Percentiles rank a stretch among this genome's conserved stretches.
Evolutionary conservation across 2,113 vertebrate genomes (phyloP).

Genomic region (Struthio camelus): DNA sequence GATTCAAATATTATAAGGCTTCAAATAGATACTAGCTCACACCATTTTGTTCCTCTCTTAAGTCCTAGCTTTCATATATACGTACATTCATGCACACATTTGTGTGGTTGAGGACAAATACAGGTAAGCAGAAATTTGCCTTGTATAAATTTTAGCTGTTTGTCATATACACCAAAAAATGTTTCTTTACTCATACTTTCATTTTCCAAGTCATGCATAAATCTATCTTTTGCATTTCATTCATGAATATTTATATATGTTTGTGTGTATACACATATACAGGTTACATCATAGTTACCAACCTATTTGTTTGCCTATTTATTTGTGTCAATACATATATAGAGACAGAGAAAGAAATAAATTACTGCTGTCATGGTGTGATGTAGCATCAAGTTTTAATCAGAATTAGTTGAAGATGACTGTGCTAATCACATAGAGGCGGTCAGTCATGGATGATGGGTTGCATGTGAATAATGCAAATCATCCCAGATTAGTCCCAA

Average conservation of each 20-base stretch:
- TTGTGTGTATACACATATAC: fast-evolving
- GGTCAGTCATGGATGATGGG: not conserved
- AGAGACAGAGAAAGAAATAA: not conserved
- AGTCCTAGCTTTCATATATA: not conserved
- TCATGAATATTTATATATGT: not conserved
- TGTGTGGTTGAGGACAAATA: not conserved
- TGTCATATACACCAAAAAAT: not conserved
- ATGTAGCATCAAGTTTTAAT: not conserved
- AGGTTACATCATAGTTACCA: not conserved
- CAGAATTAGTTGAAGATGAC: not conserved
- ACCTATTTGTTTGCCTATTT: not conserved
- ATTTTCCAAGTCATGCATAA: not conserved
- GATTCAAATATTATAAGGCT: slow-evolving; percentile 6
- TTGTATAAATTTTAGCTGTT: not conserved
- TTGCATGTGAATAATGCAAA: not conserved
- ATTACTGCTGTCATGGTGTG: not conserved
- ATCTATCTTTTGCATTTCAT: not conserved
- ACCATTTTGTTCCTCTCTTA: not conserved
- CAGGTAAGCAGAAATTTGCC: not conserved
- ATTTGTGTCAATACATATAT: not conserved
- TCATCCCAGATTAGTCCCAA: not conserved
- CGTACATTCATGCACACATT: not conserved
- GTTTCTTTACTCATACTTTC: not conserved
- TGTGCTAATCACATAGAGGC: not conserved
- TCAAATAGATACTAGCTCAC: not conserved